Evolutionary conservation across 2,797 vertebrate species (phyloP), one percentile per base, ranked within the genome.

Genomic region (Pangasius krempfi): DNA sequence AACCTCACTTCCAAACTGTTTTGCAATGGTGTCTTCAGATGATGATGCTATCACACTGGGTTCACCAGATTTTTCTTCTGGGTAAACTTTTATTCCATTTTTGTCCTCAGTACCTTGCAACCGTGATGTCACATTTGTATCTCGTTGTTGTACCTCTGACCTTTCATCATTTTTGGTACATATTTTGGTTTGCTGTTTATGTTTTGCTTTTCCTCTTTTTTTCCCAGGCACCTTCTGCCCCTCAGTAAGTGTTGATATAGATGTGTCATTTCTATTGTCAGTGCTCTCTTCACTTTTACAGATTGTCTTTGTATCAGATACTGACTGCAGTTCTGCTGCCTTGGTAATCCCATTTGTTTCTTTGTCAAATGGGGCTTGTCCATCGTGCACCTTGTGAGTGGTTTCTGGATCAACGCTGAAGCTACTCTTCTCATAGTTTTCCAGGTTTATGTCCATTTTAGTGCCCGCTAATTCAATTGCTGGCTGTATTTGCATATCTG

Each of bases 71-170:
- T 66, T 92, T 94, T 64, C 82, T 92, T 52, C 93, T 94, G 91
- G 91, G 95, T 86, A 75, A 93, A 87, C 89, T 95, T 80, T 73
- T 93, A 88, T 94, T 94, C 86, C 50, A 40, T 93, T 95, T 91
- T 93, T 95, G 88, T 88, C 90, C 89, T 95, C 94, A 58, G 68
- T 91, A 68, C 93, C 90, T 0, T 89, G 90, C 75, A 92, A 84
- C 66, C 40, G 84, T 20, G 93, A 81, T n/a, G 30, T 20, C 0
- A 89, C 91, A 81, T 78, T 2, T 47, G 12, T 84, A 16, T 76
- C 86, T 33, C 20, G 16, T 30, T 9, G 50, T 12, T 81, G 54
- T n/a, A 70, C 16, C 66, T 79, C 89, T 85, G 68, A 89, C 16
- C 33, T 88, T 86, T 70, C 50, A 84, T 84, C 64, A 88, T 54